Evolutionary conservation across 2,113 vertebrate species (phyloP).

Genomic region (Cacatua alba): DNA sequence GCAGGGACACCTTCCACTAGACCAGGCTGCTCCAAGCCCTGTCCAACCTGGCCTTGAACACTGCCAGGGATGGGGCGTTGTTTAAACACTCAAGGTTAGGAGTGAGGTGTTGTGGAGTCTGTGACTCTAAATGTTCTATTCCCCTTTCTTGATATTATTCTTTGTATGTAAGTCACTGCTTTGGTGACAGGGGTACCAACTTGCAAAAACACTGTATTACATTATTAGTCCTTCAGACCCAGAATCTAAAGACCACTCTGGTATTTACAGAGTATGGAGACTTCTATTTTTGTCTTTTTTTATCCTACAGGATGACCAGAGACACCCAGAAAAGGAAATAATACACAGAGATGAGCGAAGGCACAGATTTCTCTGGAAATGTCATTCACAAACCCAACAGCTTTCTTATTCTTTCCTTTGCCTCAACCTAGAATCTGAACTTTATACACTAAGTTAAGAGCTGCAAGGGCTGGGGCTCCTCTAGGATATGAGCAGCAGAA

Average conservation of each 20-base stretch:
- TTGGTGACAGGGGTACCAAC: not conserved
- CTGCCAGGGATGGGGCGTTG: not conserved
- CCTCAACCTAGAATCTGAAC: not conserved
- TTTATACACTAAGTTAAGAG: not conserved
- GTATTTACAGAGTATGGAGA: not conserved
- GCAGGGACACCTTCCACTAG: not conserved
- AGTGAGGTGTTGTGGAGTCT: not conserved
- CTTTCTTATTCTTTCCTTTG: not conserved
- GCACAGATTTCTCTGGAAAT: not conserved
- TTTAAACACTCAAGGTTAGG: not conserved
- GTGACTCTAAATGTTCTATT: not conserved
- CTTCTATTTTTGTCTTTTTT: not conserved
- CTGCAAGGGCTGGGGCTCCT: not conserved
- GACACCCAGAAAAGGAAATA: not conserved
- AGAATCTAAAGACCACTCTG: not conserved
- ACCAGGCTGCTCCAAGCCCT: not conserved
- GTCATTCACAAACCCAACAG: not conserved
- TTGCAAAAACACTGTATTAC: not conserved
- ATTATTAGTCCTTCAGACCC: not conserved
- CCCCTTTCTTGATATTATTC: not conserved
- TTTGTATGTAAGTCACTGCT: not conserved
- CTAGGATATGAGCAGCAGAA: not conserved
- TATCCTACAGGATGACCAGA: not conserved
- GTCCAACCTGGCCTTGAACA: not conserved
- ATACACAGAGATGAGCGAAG: not conserved